These are phyloP conservation scores for Enteromius treurensis DNA, from an alignment of 2,797 vertebrate genomes.

Conservation along the genomic window DNA sequence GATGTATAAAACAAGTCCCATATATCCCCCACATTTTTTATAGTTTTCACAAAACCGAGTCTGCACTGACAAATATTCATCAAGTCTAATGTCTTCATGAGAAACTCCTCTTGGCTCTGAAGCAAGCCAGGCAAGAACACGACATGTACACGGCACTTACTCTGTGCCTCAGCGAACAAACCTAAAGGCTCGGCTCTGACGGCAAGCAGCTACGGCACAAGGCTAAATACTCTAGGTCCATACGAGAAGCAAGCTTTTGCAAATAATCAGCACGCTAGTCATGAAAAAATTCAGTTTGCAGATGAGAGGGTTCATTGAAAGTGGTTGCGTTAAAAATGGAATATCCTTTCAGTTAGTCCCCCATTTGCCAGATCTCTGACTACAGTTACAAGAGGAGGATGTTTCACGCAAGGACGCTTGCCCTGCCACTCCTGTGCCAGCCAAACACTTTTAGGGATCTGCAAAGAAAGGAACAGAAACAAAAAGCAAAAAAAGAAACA, in stretches of 20 bases:
- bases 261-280: constrained; percentile 57
- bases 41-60: constrained; percentile 38
- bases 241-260: constrained; percentile 58
- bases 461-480: constrained; percentile 76
- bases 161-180: constrained; percentile 46
- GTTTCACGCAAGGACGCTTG: constrained; percentile 71
- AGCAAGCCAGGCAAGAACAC: constrained; percentile 44
- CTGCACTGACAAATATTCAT: constrained; percentile 40
- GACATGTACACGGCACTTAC: constrained; percentile 36
- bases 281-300: constrained; percentile 31
- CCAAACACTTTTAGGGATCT: constrained; percentile 86
- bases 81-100: constrained; percentile 36
- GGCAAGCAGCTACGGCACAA: constrained; percentile 57
- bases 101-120: constrained; percentile 39
- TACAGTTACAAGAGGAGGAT: constrained; percentile 64
- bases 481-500: constrained; percentile 66
- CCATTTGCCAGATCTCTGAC: constrained; percentile 61
- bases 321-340: constrained; percentile 58
- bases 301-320: constrained; percentile 49
- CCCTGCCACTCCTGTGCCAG: constrained; percentile 78
- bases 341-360: constrained; percentile 58
- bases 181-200: constrained; percentile 53
- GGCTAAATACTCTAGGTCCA: constrained; percentile 56
- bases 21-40: constrained; percentile 37
- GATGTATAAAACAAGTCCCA: constrained; percentile 11